phyloP scores from a whole-genome alignment of 2,113 vertebrate genomes.

The Notarius quadriscutis region DNA sequence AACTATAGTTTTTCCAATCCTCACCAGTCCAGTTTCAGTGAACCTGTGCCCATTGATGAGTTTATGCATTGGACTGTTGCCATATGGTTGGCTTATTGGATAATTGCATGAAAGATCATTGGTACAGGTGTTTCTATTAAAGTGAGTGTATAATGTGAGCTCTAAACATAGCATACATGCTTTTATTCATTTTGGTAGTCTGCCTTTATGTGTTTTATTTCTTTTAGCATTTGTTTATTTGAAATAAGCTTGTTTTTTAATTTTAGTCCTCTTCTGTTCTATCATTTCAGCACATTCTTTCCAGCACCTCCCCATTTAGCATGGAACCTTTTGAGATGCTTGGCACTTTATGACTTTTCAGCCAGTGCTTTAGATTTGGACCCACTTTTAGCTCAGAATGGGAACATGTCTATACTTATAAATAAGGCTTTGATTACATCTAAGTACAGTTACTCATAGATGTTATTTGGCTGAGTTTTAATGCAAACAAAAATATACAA shows the following conservation, averaged over 20 bases:
- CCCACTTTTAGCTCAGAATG: neutral
- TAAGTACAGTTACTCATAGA: too few relatives aligned
- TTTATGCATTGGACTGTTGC: neutral
- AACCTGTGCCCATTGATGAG: neutral
- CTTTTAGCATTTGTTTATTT: too few relatives aligned
- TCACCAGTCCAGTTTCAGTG: neutral
- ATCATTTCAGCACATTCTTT: neutral
- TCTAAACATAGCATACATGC: neutral
- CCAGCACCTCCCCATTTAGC: neutral
- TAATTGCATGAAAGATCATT: neutral
- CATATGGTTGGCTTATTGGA: neutral
- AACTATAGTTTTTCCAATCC: neutral
- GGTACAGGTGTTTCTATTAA: neutral
- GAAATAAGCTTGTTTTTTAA: neutral
- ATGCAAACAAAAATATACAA: neutral
- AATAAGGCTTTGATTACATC: too few relatives aligned
- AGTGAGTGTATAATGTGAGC: neutral
- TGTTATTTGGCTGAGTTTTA: neutral
- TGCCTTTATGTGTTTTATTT: neutral
- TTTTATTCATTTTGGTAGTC: neutral
- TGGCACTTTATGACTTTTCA: neutral
- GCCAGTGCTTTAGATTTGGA: neutral
- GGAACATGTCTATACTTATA: neutral
- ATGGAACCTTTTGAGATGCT: neutral
- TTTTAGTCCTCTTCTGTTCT: neutral